Evolutionary conservation across 2,888 invertebrate genomes (phyloP).

Genomic region (Geotrupes spiniger): DNA sequence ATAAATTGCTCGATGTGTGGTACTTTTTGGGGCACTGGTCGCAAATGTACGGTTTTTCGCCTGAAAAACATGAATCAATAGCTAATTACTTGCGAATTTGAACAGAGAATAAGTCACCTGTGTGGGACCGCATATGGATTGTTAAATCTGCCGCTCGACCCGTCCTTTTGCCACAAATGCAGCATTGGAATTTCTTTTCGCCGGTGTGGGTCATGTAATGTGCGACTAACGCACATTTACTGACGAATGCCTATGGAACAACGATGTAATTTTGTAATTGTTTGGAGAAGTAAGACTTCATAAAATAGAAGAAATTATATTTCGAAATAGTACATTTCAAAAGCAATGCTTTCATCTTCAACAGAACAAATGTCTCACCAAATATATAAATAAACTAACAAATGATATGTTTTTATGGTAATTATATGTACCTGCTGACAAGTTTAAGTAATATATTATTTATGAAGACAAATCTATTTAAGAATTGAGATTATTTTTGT

Average conservation of each 20-base stretch:
- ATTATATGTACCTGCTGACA: too few species aligned
- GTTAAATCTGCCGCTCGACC: slow-evolving; percentile 43
- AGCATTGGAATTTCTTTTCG: slow-evolving; percentile 45
- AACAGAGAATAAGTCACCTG: slow-evolving; percentile 37
- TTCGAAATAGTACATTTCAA: too few species aligned
- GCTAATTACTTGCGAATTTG: too few species aligned
- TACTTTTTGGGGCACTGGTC: slow-evolving; percentile 44
- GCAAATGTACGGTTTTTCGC: slow-evolving; percentile 44
- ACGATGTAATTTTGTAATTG: slow-evolving; percentile 4
- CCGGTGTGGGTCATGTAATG: slow-evolving; percentile 44
- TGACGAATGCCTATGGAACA: slow-evolving; percentile 42
- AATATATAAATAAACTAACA: too few species aligned
- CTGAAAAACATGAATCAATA: slow-evolving; percentile 23
- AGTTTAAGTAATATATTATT: too few species aligned
- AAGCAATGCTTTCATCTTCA: too few species aligned
- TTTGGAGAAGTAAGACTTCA: too few species aligned
- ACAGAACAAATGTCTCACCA: too few species aligned
- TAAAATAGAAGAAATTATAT: too few species aligned
- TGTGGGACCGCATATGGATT: slow-evolving; percentile 46
- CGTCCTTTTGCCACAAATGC: slow-evolving; percentile 42
- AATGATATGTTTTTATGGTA: too few species aligned
- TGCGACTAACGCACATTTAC: slow-evolving; percentile 42
- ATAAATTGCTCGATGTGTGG: slow-evolving; percentile 45
- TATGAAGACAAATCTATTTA: too few species aligned
- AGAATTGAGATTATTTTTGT: too few species aligned